Evolutionary conservation across 2,888 invertebrate species (phyloP).

Genomic region (Boloria selene): DNA sequence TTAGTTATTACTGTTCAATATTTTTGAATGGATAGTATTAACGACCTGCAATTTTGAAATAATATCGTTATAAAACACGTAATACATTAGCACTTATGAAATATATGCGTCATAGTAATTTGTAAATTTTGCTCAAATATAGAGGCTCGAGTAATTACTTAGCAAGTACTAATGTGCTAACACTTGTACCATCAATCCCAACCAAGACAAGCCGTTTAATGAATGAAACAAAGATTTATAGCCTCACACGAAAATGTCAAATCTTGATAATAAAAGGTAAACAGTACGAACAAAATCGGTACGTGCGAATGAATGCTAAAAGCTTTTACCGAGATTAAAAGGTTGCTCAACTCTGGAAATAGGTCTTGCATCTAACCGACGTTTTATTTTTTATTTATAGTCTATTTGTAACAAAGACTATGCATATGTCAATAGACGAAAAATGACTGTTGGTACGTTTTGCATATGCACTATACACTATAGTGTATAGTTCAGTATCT

Average conservation of each 20-base stretch:
- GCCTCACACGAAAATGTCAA: conserved; percentile 12
- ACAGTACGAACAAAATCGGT: conserved; percentile 24
- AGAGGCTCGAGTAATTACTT: neutral
- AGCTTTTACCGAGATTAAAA: conserved; percentile 39
- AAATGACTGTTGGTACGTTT: neutral
- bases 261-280: conserved; percentile 26
- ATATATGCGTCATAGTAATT: too few species aligned
- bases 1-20: too few species aligned
- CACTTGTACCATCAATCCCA: neutral
- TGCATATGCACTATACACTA: too few species aligned
- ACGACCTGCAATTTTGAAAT: too few species aligned
- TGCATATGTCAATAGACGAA: neutral
- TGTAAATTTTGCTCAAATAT: too few species aligned
- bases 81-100: too few species aligned
- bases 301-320: conserved; percentile 34
- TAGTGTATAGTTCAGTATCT: too few species aligned
- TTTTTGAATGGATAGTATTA: too few species aligned
- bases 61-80: too few species aligned
- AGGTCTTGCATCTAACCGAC: conserved; percentile 23
- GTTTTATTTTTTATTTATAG: conserved; percentile 22
- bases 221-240: conserved; percentile 9
- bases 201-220: neutral
- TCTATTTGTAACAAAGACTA: conserved; percentile 7
- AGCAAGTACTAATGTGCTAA: neutral
- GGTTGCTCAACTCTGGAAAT: conserved; percentile 34